A percentile compares a stretch with the other conserved stretches of the same genome.
phyloP scores from a whole-genome alignment of 2,797 vertebrate species.

The Presbytis comata region DNA sequence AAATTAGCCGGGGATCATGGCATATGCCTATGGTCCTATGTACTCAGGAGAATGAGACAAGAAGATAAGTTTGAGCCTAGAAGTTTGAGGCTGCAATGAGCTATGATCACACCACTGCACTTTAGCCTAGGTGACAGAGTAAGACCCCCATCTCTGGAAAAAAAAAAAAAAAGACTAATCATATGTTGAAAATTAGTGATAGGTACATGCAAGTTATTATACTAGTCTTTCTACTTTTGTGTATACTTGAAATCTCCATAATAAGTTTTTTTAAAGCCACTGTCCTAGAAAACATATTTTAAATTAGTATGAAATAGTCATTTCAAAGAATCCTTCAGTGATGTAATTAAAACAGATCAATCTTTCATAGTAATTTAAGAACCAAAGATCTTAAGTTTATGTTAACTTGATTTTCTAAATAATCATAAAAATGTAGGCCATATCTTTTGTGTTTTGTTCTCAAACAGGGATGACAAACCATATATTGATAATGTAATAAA shows the following conservation, averaged over 20 bases:
- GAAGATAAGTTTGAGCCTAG: too few relatives aligned
- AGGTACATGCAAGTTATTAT: not conserved
- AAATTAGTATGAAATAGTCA: slow-evolving; percentile 25
- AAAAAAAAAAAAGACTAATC: not conserved
- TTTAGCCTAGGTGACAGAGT: too few relatives aligned
- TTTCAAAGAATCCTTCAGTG: slow-evolving; percentile 1
- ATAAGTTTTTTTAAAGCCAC: not conserved
- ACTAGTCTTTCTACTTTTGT: not conserved
- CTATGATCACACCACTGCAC: too few relatives aligned
- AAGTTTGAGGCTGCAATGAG: too few relatives aligned
- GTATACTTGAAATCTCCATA: not conserved
- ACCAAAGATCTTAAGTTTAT: not conserved
- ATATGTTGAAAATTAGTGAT: not conserved
- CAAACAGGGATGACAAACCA: not conserved
- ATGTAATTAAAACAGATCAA: not conserved
- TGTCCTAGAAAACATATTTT: slow-evolving; percentile 3
- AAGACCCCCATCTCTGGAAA: too few relatives aligned
- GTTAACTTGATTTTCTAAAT: slow-evolving; percentile 17
- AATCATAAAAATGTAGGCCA: not conserved
- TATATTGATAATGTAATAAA: not conserved
- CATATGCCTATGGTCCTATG: too few relatives aligned
- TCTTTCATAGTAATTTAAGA: not conserved
- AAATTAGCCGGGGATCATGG: too few relatives aligned
- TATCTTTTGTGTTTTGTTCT: not conserved
- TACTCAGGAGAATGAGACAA: too few relatives aligned